Conservation (phyloP, 2,797 vertebrate genomes). For the Gadopsis marmoratus region DNA sequence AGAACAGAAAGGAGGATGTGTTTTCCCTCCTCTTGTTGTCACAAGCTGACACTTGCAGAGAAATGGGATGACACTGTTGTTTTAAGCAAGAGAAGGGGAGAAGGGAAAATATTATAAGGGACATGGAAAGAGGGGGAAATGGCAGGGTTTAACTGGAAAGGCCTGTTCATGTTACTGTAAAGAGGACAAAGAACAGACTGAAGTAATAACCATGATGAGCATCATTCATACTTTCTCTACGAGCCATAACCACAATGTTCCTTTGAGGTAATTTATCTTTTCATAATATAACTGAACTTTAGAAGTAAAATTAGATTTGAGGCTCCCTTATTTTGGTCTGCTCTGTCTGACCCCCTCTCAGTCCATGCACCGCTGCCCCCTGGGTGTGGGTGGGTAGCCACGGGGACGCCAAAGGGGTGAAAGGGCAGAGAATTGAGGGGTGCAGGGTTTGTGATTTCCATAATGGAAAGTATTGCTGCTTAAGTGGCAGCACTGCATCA, state of each 20-base stretch:
- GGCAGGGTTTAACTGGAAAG: slow-evolving; percentile 45
- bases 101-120: slow-evolving; percentile 41
- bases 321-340: slow-evolving; percentile 49
- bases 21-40: slow-evolving; percentile 52
- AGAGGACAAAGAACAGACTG: slow-evolving; percentile 67
- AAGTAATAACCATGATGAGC: slow-evolving; percentile 61
- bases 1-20: slow-evolving; percentile 36
- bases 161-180: slow-evolving; percentile 51
- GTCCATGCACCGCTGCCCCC: slow-evolving; percentile 45
- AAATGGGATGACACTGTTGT: slow-evolving; percentile 49
- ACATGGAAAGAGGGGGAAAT: slow-evolving; percentile 28
- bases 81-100: slow-evolving; percentile 35
- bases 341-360: slow-evolving; percentile 41
- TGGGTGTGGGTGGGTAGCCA: slow-evolving; percentile 55
- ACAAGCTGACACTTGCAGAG: slow-evolving; percentile 33
- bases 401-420: slow-evolving; percentile 57
- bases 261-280: slow-evolving; percentile 52
- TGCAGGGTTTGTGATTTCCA: slow-evolving; percentile 62
- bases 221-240: slow-evolving; percentile 52
- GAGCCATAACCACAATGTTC: slow-evolving; percentile 57
- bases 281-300: slow-evolving; percentile 47
- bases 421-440: slow-evolving; percentile 62
- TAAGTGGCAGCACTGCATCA: slow-evolving; percentile 54
- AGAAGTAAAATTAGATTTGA: slow-evolving; percentile 57
- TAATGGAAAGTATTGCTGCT: slow-evolving; percentile 70